phyloP scores from a whole-genome alignment of 2,797 vertebrate genomes.

The Thalassophryne amazonica region DNA sequence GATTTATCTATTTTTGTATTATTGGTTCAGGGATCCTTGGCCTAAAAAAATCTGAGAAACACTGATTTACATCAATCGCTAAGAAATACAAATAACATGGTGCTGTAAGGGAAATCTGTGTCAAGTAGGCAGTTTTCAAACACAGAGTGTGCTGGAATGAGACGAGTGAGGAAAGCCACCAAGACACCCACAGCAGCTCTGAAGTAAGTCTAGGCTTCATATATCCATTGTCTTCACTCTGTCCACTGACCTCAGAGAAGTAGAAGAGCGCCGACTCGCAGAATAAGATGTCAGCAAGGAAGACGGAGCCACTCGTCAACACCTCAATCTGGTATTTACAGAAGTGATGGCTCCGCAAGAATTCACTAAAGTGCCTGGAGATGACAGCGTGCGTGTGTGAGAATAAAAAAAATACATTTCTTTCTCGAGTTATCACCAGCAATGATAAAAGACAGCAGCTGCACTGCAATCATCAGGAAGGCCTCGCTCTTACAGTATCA shows the following conservation, averaged over 20 bases:
- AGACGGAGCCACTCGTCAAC: constrained; percentile 97
- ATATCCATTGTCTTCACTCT: not conserved
- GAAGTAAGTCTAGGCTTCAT: too few relatives aligned
- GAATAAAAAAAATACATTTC: constrained; percentile 4
- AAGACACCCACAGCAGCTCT: too few relatives aligned
- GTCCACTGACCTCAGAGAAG: constrained; percentile 93
- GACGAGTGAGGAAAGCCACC: too few relatives aligned
- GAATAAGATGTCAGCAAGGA: constrained; percentile 97
- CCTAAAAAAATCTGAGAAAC: too few relatives aligned
- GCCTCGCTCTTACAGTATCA: not conserved
- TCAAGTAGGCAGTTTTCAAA: too few relatives aligned
- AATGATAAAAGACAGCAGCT: not conserved
- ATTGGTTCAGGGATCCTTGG: too few relatives aligned
- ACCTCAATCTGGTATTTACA: constrained; percentile 99
- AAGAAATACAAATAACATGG: too few relatives aligned
- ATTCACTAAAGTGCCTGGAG: constrained; percentile 95
- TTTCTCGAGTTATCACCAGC: too few relatives aligned
- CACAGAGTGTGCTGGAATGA: too few relatives aligned
- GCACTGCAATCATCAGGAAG: not conserved
- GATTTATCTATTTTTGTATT: too few relatives aligned
- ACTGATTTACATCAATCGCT: too few relatives aligned
- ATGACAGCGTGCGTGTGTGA: constrained; percentile 35
- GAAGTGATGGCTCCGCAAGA: constrained; percentile 96
- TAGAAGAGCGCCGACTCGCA: constrained; percentile 98
- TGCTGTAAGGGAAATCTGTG: too few relatives aligned